Conservation (phyloP, 1,140 invertebrate species). For the Vollenhovia emeryi region DNA sequence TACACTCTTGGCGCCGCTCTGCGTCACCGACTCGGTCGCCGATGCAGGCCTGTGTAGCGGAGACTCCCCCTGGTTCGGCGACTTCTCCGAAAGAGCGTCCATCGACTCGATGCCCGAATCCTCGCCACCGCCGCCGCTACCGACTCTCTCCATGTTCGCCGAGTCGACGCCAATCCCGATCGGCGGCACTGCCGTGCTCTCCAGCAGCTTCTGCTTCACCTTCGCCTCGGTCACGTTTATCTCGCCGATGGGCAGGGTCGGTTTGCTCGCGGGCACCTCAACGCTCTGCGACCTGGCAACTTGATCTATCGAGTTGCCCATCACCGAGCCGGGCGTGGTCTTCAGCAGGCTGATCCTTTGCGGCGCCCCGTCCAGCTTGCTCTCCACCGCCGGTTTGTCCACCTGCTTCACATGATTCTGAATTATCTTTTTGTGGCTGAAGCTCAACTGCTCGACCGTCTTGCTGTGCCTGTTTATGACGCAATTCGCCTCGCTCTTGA, state of each 20-base stretch:
- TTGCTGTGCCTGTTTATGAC: slow-evolving; percentile 79
- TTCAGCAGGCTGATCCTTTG: slow-evolving; percentile 81
- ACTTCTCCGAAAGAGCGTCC: slow-evolving; percentile 96
- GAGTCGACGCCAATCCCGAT: slow-evolving; percentile 80
- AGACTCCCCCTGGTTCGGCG: slow-evolving; percentile 92
- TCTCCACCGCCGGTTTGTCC: slow-evolving; percentile 56
- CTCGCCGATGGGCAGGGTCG: slow-evolving; percentile 82
- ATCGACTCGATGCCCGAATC: slow-evolving; percentile 97
- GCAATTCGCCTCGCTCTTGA: slow-evolving; percentile 69
- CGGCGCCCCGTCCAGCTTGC: slow-evolving; percentile 69
- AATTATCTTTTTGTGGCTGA: slow-evolving; percentile 75
- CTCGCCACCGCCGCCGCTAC: slow-evolving; percentile 88
- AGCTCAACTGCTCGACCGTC: slow-evolving; percentile 59
- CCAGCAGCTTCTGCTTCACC: slow-evolving; percentile 87
- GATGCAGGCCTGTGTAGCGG: slow-evolving; percentile 83
- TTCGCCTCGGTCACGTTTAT: slow-evolving; percentile 87
- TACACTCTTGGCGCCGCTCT: slow-evolving; percentile 62
- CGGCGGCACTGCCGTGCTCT: slow-evolving; percentile 81
- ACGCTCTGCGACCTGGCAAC: slow-evolving; percentile 63
- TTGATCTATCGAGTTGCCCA: slow-evolving; percentile 69
- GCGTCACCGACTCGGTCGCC: slow-evolving; percentile 75
- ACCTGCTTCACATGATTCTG: slow-evolving; percentile 79
- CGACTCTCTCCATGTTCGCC: slow-evolving; percentile 76
- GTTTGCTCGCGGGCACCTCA: slow-evolving; percentile 70
- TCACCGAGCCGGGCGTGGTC: slow-evolving; percentile 67